Conservation (phyloP, 2,888 invertebrate species). For the Himalopsyche japonica region DNA sequence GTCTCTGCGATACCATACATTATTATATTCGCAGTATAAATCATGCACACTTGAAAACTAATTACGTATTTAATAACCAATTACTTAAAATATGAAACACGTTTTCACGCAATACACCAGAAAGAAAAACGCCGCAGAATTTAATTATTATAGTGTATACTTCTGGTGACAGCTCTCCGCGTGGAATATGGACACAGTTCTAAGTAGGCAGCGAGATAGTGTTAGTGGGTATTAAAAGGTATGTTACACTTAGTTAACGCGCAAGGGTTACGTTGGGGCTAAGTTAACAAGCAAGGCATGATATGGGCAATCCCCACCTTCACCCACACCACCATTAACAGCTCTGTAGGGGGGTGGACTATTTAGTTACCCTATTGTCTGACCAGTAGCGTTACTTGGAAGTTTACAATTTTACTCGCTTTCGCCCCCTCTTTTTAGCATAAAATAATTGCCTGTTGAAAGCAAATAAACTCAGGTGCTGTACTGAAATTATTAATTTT, state of each 20-base stretch:
- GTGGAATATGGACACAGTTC: constrained; percentile 10
- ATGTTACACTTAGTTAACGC: constrained; percentile 41
- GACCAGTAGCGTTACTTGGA: not conserved
- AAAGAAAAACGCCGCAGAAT: not conserved
- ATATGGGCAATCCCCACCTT: constrained; percentile 11
- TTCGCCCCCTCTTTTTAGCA: not conserved
- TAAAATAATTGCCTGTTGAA: not conserved
- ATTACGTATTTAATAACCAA: no score
- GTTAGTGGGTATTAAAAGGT: constrained; percentile 37
- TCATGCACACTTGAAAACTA: no score
- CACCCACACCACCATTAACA: not conserved
- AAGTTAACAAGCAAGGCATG: constrained; percentile 35
- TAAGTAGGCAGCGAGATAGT: constrained; percentile 17
- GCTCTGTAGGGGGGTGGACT: not conserved
- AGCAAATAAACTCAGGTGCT: not conserved
- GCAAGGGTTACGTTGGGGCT: constrained; percentile 32
- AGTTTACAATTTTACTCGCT: not conserved
- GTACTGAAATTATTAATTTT: no score
- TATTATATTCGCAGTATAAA: no score
- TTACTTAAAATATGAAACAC: no score
- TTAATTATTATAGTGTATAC: not conserved
- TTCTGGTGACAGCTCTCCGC: not conserved
- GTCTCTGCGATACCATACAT: no score
- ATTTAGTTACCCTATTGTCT: not conserved
- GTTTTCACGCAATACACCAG: not conserved